phyloP scores from a whole-genome alignment of 2,888 invertebrate species.

The Thyatira batis region DNA sequence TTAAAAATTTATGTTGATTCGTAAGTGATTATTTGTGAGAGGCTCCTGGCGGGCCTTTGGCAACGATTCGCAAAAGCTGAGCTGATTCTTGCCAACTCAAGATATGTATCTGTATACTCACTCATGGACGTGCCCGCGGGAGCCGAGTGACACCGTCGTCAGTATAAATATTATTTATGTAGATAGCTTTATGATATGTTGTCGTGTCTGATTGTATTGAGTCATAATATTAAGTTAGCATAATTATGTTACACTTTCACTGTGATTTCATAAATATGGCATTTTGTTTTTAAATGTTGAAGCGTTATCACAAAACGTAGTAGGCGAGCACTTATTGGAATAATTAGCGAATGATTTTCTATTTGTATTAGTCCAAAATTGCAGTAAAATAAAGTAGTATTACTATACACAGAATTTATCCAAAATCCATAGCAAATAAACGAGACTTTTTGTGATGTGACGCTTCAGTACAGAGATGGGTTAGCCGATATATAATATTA shows the following conservation, averaged over 20 bases:
- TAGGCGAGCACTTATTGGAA: conserved; percentile 5
- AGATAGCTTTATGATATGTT: conserved; percentile 63
- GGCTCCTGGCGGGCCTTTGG: conserved; percentile 16
- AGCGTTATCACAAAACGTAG: conserved; percentile 40
- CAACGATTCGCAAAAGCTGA: conserved; percentile 4
- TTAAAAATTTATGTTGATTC: conserved; percentile 13
- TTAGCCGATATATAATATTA: conserved; percentile 68
- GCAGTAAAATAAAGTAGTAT: neutral
- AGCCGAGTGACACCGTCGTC: conserved; percentile 46
- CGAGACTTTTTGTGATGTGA: conserved; percentile 59
- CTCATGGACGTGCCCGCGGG: conserved; percentile 26
- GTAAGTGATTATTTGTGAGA: conserved; percentile 8
- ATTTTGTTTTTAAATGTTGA: conserved; percentile 60
- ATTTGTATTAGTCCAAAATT: neutral
- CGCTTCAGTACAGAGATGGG: conserved; percentile 75
- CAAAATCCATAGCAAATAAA: neutral
- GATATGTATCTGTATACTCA: conserved; percentile 11
- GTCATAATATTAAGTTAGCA: conserved; percentile 78
- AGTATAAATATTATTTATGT: conserved; percentile 58
- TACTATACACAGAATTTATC: neutral
- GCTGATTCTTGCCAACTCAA: conserved; percentile 16
- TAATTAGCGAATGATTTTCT: neutral
- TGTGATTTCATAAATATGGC: conserved; percentile 77
- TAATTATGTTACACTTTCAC: conserved; percentile 72
- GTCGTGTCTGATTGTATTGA: conserved; percentile 66